Conservation (phyloP, 2,113 vertebrate species). For the Podarcis cretensis region DNA sequence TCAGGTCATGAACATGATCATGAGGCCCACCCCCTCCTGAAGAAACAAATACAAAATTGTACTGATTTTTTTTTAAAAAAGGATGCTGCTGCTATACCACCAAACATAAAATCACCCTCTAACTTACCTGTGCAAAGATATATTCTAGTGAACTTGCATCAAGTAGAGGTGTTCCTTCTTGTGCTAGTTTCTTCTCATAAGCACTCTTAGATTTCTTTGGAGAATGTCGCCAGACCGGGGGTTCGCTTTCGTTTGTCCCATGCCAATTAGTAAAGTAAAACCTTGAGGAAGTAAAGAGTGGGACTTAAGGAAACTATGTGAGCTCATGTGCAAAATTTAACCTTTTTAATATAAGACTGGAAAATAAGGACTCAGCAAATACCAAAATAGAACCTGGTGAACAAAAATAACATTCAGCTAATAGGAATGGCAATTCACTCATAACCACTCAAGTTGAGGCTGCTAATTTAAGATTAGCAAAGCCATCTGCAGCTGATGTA, state of each 20-base stretch:
- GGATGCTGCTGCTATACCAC: not conserved
- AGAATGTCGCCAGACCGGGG: slow-evolving; percentile 91
- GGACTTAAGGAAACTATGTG: not conserved
- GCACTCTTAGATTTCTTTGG: slow-evolving; percentile 85
- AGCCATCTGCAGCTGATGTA: not conserved
- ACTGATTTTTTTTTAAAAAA: not conserved
- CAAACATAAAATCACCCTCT: not conserved
- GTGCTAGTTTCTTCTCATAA: slow-evolving; percentile 76
- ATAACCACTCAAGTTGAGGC: not conserved
- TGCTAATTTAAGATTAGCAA: not conserved
- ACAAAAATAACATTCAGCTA: not conserved
- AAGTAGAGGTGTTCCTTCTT: slow-evolving; percentile 86
- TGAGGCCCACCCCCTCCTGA: not conserved
- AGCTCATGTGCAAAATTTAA: rapidly evolving
- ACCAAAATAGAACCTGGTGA: not conserved
- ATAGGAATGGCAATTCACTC: not conserved
- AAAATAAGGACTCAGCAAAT: not conserved
- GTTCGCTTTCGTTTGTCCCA: slow-evolving; percentile 89
- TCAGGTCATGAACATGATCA: not conserved
- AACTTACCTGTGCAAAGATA: slow-evolving; percentile 91
- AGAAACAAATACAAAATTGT: not conserved
- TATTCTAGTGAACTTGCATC: slow-evolving; percentile 90
- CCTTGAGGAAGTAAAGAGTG: slow-evolving; percentile 67
- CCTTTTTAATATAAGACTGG: not conserved
- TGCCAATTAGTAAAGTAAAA: slow-evolving; percentile 99